phyloP scores from a whole-genome alignment of 2,888 invertebrate species.

The Synanthedon tipuliformis region DNA sequence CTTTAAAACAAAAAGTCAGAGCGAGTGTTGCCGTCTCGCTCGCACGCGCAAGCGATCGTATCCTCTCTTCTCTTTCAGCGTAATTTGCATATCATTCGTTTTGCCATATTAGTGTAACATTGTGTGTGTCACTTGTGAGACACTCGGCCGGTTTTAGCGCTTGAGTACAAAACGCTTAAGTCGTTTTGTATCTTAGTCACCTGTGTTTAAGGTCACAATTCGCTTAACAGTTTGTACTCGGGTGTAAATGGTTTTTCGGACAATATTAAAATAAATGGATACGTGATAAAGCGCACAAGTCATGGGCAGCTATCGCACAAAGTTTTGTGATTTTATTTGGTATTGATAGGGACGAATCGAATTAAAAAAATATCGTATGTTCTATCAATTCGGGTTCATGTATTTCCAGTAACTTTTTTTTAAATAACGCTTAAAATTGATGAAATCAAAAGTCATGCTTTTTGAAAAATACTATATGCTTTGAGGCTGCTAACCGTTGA shows the following conservation, averaged over 20 bases:
- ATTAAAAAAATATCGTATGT: too few relatives aligned
- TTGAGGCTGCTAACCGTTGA: too few relatives aligned
- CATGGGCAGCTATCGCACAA: too few relatives aligned
- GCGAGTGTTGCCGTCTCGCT: background rate
- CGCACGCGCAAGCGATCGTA: background rate
- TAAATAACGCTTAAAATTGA: too few relatives aligned
- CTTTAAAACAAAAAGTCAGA: too few relatives aligned
- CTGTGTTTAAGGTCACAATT: background rate
- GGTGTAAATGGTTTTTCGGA: background rate
- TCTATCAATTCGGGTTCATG: too few relatives aligned
- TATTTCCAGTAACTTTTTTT: too few relatives aligned
- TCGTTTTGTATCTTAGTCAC: background rate
- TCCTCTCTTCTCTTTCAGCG: slow-evolving; percentile 2
- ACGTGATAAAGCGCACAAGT: too few relatives aligned
- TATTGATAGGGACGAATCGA: too few relatives aligned
- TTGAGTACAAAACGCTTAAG: background rate
- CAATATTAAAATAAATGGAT: background rate
- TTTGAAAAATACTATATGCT: too few relatives aligned
- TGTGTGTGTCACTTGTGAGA: slow-evolving; percentile 10
- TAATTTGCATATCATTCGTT: slow-evolving; percentile 54
- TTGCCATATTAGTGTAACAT: slow-evolving; percentile 62
- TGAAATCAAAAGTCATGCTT: too few relatives aligned
- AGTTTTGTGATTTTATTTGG: too few relatives aligned
- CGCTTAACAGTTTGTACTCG: background rate
- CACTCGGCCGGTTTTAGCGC: background rate